These are phyloP conservation scores for Ophioderma brevispina DNA, from an alignment of 35 echinoderm and acorn worm species.

Conservation along the genomic window DNA sequence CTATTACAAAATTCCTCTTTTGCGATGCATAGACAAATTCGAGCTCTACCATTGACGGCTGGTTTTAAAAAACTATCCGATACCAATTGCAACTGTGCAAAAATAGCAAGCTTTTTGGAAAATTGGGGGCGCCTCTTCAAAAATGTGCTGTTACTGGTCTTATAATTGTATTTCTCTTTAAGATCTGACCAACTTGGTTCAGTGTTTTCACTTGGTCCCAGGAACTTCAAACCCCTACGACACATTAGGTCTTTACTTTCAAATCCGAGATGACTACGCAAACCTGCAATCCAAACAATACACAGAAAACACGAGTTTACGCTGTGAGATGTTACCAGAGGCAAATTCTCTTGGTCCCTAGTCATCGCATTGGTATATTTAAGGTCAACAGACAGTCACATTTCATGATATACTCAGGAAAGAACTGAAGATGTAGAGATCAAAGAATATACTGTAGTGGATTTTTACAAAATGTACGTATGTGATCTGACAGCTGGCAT, in stretches of 20 bases:
- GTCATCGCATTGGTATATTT: conserved; percentile 93
- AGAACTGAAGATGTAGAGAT: conserved; percentile 82
- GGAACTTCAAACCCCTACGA: conserved; percentile 89
- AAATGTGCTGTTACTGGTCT: no score
- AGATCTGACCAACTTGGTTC: no score
- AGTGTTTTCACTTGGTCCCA: conserved; percentile 14
- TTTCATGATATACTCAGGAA: conserved; percentile 86
- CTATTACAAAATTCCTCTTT: no score
- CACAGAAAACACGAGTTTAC: conserved; percentile 91
- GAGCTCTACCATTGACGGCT: no score
- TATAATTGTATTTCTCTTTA: no score
- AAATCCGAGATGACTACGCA: conserved; percentile 96
- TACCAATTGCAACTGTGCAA: no score
- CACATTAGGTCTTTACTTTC: conserved; percentile 85
- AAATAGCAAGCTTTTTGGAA: no score
- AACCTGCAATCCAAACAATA: conserved; percentile 90
- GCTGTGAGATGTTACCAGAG: conserved; percentile 91
- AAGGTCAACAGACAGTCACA: conserved; percentile 70
- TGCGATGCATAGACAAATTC: no score
- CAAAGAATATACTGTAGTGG: conserved; percentile 95
- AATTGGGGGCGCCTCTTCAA: no score
- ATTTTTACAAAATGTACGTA: conserved; percentile 82
- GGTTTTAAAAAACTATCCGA: no score
- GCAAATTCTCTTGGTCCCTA: conserved; percentile 96
- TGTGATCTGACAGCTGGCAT: no score